Evolutionary conservation across 2,888 invertebrate genomes (phyloP).

Genomic region (Tetragonisca angustula): DNA sequence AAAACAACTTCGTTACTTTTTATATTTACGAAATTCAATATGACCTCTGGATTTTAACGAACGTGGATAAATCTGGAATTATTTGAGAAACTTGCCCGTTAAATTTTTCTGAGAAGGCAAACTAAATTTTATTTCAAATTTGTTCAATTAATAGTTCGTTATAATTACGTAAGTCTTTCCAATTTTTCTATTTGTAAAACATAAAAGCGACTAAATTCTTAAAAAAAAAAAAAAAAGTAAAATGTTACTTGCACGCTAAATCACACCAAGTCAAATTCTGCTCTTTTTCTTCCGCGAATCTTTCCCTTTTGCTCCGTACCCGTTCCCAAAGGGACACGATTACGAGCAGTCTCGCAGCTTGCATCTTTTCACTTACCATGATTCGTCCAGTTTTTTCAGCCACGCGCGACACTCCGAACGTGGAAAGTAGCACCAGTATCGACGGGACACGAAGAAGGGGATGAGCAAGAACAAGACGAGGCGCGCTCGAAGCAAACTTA

Average conservation of each 20-base stretch:
- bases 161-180: neutral
- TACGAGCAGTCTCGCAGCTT: neutral
- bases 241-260: too few species aligned
- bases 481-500: slow-evolving; percentile 1
- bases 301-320: neutral
- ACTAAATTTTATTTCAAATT: neutral
- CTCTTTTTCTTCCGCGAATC: neutral
- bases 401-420: slow-evolving; percentile 23
- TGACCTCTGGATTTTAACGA: neutral
- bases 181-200: neutral
- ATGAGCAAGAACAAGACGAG: neutral
- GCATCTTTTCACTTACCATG: slow-evolving; percentile 57
- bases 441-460: neutral
- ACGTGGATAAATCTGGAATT: neutral
- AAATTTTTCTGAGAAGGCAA: neutral
- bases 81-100: neutral
- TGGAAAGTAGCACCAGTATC: slow-evolving; percentile 45
- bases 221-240: neutral
- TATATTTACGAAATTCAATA: neutral
- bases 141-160: neutral
- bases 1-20: neutral
- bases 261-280: neutral
- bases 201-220: neutral
- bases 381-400: slow-evolving; percentile 46
- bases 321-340: neutral